These are phyloP conservation scores for Epicauta chinensis DNA, from an alignment of 1,140 invertebrate genomes.

Conservation along the genomic window DNA sequence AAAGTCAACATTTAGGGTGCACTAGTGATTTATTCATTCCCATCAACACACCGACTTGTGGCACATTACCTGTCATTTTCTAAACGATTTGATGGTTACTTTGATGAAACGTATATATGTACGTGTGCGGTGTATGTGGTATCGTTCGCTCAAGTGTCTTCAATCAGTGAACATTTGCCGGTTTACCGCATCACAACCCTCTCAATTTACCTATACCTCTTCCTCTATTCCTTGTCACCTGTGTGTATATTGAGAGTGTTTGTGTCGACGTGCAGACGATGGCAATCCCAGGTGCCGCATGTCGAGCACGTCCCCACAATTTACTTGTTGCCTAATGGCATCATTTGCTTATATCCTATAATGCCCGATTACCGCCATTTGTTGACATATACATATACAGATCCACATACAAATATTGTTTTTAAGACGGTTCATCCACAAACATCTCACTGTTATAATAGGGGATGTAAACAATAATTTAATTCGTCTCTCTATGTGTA, in stretches of 20 bases:
- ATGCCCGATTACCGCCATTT: conserved; percentile 11
- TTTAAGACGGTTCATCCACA: neutral
- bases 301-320: conserved; percentile 22
- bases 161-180: conserved; percentile 7
- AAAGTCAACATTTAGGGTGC: too few relatives aligned
- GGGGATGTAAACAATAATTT: neutral
- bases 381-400: neutral
- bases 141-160: neutral
- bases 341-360: conserved; percentile 13
- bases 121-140: neutral
- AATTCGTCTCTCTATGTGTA: neutral
- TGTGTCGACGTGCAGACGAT: conserved; percentile 6
- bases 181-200: conserved; percentile 8
- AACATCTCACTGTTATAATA: neutral
- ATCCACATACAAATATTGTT: neutral
- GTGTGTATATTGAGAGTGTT: neutral
- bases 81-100: neutral
- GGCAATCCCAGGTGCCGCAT: conserved; percentile 21
- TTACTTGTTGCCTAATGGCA: conserved; percentile 24
- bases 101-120: neutral
- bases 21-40: too few relatives aligned
- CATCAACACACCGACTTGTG: too few relatives aligned
- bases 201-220: neutral
- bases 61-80: too few relatives aligned
- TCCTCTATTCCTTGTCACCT: neutral